Conservation (phyloP, 92 coral and sea anemone genomes). For the Epizoanthus fatuus region DNA sequence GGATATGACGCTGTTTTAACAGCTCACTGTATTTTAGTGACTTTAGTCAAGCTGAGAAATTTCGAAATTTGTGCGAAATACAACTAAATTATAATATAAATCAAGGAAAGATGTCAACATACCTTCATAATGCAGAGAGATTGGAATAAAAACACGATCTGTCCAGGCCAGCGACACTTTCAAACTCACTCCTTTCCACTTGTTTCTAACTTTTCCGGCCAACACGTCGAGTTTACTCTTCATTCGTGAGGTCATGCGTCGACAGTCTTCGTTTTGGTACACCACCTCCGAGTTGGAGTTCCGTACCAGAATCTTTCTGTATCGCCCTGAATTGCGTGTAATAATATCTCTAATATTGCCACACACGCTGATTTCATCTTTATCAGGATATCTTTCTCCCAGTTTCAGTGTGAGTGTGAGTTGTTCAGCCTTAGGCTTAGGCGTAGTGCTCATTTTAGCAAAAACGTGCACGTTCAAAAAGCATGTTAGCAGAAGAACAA, state of each 20-base stretch:
- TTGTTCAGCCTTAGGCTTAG: no score
- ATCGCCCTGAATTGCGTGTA: conserved; percentile 88
- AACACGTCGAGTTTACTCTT: conserved; percentile 95
- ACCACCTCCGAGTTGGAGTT: conserved; percentile 79
- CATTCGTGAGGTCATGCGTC: conserved; percentile 95
- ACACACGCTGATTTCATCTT: no score
- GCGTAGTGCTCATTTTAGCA: no score
- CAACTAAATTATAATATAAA: no score
- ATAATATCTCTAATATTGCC: conserved; percentile 67
- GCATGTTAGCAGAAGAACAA: background rate
- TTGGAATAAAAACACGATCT: conserved; percentile 69
- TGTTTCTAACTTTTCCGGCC: conserved; percentile 74
- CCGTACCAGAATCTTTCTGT: conserved; percentile 87
- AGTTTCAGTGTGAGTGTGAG: no score
- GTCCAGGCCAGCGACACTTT: conserved; percentile 92
- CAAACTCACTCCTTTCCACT: conserved; percentile 71
- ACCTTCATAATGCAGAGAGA: conserved; percentile 97
- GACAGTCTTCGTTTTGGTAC: conserved; percentile 80
- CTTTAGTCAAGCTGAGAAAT: no score
- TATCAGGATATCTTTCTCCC: background rate
- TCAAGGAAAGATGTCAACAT: background rate
- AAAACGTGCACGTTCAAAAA: background rate
- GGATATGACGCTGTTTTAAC: no score
- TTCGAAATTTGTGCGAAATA: no score
- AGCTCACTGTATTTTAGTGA: no score